These are phyloP conservation scores for Muraenolepis orangiensis DNA, from an alignment of 2,797 vertebrate genomes.

Conservation along the genomic window DNA sequence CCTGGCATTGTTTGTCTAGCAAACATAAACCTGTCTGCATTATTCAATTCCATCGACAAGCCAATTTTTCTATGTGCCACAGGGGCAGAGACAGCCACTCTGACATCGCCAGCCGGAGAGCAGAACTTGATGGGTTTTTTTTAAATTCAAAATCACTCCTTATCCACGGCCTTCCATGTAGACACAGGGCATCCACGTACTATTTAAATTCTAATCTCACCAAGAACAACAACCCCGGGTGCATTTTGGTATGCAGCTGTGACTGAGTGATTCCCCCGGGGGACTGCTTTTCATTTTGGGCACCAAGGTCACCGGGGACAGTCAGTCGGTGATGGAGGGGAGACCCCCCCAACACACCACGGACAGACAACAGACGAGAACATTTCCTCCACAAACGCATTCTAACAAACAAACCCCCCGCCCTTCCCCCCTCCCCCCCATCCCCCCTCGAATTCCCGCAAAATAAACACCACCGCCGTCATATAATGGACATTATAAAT, in stretches of 20 bases:
- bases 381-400: conserved; percentile 42
- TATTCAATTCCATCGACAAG: conserved; percentile 6
- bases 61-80: conserved; percentile 1
- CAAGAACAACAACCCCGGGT: conserved; percentile 25
- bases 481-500: too few species aligned
- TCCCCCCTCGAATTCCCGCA: too few species aligned
- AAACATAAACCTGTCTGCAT: conserved; percentile 5
- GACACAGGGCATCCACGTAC: conserved; percentile 12
- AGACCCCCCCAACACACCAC: conserved; percentile 41
- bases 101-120: neutral
- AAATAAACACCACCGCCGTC: too few species aligned
- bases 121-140: conserved; percentile 3
- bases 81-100: neutral
- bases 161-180: conserved; percentile 1
- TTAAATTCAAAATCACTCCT: conserved; percentile 7
- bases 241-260: conserved; percentile 45
- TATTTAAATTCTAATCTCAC: conserved; percentile 31
- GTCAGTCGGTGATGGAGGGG: conserved; percentile 45
- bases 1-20: conserved; percentile 2
- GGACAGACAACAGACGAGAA: conserved; percentile 43
- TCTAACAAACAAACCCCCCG: neutral
- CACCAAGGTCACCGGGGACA: conserved; percentile 51
- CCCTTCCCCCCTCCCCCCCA: too few species aligned
- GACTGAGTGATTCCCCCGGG: too few species aligned
- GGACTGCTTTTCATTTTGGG: conserved; percentile 13